Base-by-base conservation (phyloP, 2,888 invertebrate species). In the Epicampocera succincta region DNA sequence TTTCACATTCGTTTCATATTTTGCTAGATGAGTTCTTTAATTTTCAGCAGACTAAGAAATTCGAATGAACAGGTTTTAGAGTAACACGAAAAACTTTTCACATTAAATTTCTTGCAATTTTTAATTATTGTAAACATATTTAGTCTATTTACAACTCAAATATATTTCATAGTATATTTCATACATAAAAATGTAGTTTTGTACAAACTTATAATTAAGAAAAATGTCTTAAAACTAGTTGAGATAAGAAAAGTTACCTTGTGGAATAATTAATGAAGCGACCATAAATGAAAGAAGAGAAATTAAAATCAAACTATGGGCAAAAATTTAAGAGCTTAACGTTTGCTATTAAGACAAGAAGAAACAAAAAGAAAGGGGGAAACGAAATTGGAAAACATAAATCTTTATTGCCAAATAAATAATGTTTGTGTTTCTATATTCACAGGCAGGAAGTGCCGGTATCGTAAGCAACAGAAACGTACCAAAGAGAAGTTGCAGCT, bases 391-490 rank as follows among this genome's bases (percentile, higher is more conserved):
- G 46, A 71, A 69, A 73, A 13, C 69, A 82, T 82, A 82, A 82
- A 82, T 82, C 81, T 82, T 78, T 63, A 82, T 77, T 69, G 81
- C 63, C 81, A 78, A 78, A 82, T 82, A 82, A 82, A 82, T 78
- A 82, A 78, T 82, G 78, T 73, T 76, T 82, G 75, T 76, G 60
- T 76, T 80, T 54, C 60, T 42, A 12, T 52, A 29, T 38, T 61
- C 40, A 58, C 17, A 21, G 25, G 54, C 63, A 52, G 61, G 68
- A 56, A 48, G 58, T 76, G 33, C 42, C 21, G n/a, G 58, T 52
- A 75, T 38, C 69, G 54, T 50, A 68, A 25, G 63, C 11, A 69
- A 80, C 29, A 40, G 15, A 38, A 38, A 19, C 52, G 17, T 3
- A 54, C 0, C 0, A 54, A 33, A 9, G 33, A 65, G 1, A 17